Evolutionary conservation across 2,888 invertebrate genomes (phyloP).

Genomic region (Cantharis rufa): DNA sequence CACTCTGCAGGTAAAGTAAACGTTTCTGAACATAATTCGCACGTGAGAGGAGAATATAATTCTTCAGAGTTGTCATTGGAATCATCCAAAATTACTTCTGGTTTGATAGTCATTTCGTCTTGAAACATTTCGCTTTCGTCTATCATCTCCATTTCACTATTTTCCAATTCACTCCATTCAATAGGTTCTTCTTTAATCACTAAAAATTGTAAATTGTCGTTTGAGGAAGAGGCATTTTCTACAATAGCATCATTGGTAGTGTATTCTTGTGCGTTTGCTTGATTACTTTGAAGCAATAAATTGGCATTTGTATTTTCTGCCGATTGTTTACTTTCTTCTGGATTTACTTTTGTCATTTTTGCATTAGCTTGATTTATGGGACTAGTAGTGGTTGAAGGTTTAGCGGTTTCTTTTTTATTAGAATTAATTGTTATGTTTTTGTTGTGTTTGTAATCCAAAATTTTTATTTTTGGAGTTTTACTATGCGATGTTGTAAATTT

Average conservation of each 20-base stretch:
- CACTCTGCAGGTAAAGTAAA: constrained; percentile 81
- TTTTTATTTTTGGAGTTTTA: background rate
- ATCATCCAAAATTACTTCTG: constrained; percentile 57
- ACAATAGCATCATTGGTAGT: background rate
- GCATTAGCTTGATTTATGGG: background rate
- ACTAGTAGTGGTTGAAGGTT: background rate
- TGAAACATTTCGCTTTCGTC: constrained; percentile 70
- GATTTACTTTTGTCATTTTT: background rate
- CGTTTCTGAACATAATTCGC: constrained; percentile 82
- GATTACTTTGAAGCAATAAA: background rate
- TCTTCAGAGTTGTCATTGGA: constrained; percentile 58
- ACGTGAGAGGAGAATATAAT: constrained; percentile 75
- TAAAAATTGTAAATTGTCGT: constrained; percentile 47
- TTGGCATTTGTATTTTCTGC: background rate
- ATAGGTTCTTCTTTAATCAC: constrained; percentile 66
- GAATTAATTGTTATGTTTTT: background rate
- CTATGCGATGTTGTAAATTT: background rate
- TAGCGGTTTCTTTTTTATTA: background rate
- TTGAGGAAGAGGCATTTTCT: constrained; percentile 5
- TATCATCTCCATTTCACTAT: constrained; percentile 61
- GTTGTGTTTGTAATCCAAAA: background rate
- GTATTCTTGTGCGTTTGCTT: background rate
- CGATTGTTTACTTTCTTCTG: background rate
- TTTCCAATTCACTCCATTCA: constrained; percentile 72
- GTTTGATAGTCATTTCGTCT: constrained; percentile 71